These are phyloP conservation scores for Hymenochirus boettgeri DNA, from an alignment of 2,113 vertebrate genomes.

Conservation along the genomic window DNA sequence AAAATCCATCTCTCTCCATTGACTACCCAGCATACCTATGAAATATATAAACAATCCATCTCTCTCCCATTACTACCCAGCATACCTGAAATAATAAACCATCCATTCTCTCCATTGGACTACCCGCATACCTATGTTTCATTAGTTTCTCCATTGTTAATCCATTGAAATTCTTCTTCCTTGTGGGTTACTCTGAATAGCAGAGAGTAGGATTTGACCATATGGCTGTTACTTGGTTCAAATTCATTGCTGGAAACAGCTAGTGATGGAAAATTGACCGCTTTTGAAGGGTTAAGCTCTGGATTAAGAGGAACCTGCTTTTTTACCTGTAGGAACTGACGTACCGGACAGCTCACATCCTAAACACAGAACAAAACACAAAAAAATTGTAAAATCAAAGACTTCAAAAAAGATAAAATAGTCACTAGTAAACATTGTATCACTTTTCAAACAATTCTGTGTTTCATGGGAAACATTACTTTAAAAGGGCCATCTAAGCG, in stretches of 20 bases:
- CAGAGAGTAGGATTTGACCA: constrained; percentile 97
- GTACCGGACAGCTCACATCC: constrained; percentile 98
- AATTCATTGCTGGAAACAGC: constrained; percentile 97
- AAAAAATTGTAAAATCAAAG: no score
- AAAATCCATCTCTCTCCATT: no score
- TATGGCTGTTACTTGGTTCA: constrained; percentile 98
- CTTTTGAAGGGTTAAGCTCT: constrained; percentile 92
- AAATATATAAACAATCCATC: no score
- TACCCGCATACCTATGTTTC: constrained; percentile 81
- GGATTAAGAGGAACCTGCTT: constrained; percentile 99
- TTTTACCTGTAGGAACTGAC: constrained; percentile 99
- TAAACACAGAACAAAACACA: constrained; percentile 53
- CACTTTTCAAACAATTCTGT: no score
- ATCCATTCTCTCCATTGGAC: no score
- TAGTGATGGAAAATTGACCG: constrained; percentile 87
- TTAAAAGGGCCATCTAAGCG: no score
- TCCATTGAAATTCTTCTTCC: constrained; percentile 81
- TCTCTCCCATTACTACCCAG: no score
- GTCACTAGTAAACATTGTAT: no score
- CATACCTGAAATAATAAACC: no score
- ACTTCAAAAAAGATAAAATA: no score
- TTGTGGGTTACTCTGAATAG: constrained; percentile 91
- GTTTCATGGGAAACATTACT: no score
- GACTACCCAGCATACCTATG: no score
- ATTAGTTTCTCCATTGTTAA: constrained; percentile 86